These are phyloP conservation scores for Lepidurus couesii DNA, from an alignment of 1,140 invertebrate genomes.

Conservation along the genomic window DNA sequence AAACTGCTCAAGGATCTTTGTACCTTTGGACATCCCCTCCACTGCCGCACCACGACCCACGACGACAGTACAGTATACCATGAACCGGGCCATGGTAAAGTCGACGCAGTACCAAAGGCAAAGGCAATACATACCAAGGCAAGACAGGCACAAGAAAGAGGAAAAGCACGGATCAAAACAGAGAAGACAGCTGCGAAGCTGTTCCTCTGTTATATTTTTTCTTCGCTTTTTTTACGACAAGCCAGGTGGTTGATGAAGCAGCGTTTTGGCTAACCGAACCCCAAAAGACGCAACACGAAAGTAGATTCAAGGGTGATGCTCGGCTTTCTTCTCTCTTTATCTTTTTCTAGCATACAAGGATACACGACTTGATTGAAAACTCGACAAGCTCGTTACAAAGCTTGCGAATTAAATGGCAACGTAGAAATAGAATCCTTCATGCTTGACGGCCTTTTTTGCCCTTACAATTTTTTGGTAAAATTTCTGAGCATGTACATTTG, in stretches of 20 bases:
- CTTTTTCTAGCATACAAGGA: too few relatives aligned
- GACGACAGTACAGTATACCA: too few relatives aligned
- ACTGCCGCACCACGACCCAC: too few relatives aligned
- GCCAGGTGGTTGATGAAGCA: slow-evolving; percentile 7
- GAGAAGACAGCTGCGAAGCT: slow-evolving; percentile 12
- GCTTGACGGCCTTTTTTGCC: too few relatives aligned
- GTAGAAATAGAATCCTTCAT: too few relatives aligned
- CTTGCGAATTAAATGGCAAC: too few relatives aligned
- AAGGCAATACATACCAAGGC: neutral
- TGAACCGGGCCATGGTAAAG: too few relatives aligned
- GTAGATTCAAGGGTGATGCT: neutral
- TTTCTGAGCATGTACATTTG: neutral
- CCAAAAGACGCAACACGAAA: neutral
- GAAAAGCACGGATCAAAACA: slow-evolving; percentile 9
- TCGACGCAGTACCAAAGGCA: neutral
- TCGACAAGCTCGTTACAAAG: too few relatives aligned
- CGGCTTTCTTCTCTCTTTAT: neutral
- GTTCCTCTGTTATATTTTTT: neutral
- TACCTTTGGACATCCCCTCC: too few relatives aligned
- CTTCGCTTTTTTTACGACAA: neutral
- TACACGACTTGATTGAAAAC: too few relatives aligned
- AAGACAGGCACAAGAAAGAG: neutral
- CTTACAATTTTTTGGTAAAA: too few relatives aligned
- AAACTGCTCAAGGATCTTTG: neutral
- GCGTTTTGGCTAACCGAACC: neutral